Evolutionary conservation across 1,140 invertebrate species (phyloP), one percentile per base, ranked within the genome.

Genomic region (Coptotermes formosanus): DNA sequence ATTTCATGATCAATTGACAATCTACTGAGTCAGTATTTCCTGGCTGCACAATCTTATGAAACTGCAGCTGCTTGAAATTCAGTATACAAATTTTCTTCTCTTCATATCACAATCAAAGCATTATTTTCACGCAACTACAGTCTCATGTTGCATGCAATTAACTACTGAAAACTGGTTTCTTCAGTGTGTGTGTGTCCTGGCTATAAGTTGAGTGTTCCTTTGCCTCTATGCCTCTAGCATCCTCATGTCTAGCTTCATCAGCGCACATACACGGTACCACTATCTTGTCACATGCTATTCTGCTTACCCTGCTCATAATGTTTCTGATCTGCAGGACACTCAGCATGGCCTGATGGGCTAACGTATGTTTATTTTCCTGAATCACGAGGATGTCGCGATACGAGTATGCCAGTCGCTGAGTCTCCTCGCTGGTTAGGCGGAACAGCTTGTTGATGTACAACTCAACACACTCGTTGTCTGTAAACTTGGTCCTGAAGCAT

Each of bases 381-480:
- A 30, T 9, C 23, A 89, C 38, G 86, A 91, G 88, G 23, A 92
- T 88, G 88, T 94, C 92, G 85, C 94, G 90, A 85, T 94, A 90
- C 12, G 91, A 90, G 87, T 95, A 95, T 48, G 92, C 92, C 8
- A 94, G 89, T 85, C 94, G 91, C 6, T 94, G 91, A 2, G 94
- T 94, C 45, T 93, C 91, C 87, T 93, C 93, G 84, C 93, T 94
- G 11, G 93, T 93, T 32, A 93, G 91, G 43, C 93, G 92, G 75
- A 95, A 92, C 14, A 95, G 88, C 89, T 94, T 95, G 32, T 92
- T 91, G 59, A 95, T 89, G 88, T 93, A 95, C 83, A 93, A 91
- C 83, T 95, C 92, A 8, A 94, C 92, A 19, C 93, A 88, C 87
- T 94, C 92, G 89, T 92, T 88, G 88, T 89, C n/a, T 88, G 88